phyloP scores from a whole-genome alignment of 2,888 invertebrate genomes.

The Spisula solida region DNA sequence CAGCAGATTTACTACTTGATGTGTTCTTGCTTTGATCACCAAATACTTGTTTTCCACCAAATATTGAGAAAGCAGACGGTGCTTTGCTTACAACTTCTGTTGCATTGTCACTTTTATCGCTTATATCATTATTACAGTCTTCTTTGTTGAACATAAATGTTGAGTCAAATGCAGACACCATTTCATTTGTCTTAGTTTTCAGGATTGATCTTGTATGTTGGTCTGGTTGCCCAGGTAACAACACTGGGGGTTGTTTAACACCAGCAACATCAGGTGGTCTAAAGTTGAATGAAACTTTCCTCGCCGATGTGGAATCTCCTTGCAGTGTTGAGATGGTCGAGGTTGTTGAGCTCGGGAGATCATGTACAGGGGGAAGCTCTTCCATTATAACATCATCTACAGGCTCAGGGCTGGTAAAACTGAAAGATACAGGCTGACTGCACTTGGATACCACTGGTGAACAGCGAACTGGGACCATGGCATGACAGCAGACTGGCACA shows the following conservation, averaged over 20 bases:
- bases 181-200: slow-evolving; percentile 59
- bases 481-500: too few species aligned
- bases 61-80: slow-evolving; percentile 30
- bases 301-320: neutral
- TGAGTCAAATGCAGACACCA: slow-evolving; percentile 53
- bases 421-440: slow-evolving; percentile 7
- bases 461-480: neutral
- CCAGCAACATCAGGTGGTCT: slow-evolving; percentile 26
- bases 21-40: neutral
- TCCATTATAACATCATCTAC: slow-evolving; percentile 39
- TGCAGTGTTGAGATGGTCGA: neutral
- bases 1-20: neutral
- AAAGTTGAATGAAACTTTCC: slow-evolving; percentile 39
- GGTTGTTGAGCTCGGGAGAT: neutral
- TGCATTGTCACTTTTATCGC: neutral
- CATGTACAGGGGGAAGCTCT: neutral
- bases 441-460: neutral
- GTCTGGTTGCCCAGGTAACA: neutral
- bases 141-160: slow-evolving; percentile 33
- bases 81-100: neutral
- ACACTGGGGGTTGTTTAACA: neutral
- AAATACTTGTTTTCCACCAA: slow-evolving; percentile 40
- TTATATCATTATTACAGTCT: neutral
- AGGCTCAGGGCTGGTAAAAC: slow-evolving; percentile 14
- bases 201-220: slow-evolving; percentile 34